phyloP scores from a whole-genome alignment of 2,888 invertebrate genomes.

The Cynaeus angustus region DNA sequence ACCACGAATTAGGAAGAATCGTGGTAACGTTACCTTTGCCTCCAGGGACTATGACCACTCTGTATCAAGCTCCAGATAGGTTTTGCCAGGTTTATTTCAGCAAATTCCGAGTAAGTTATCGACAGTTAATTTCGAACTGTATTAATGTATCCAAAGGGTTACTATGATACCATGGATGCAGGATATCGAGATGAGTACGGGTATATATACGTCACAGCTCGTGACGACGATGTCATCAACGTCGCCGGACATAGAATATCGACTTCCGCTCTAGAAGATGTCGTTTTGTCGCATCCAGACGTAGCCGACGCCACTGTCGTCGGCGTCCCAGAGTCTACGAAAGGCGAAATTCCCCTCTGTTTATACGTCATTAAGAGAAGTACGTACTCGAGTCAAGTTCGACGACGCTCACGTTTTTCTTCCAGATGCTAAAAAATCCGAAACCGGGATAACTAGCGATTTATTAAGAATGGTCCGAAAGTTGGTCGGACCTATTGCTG shows the following conservation, averaged over 20 bases:
- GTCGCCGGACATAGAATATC: constrained; percentile 95
- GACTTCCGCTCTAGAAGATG: constrained; percentile 92
- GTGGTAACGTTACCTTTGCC: constrained; percentile 90
- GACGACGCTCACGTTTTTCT: neutral
- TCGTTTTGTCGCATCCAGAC: constrained; percentile 88
- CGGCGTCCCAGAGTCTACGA: constrained; percentile 91
- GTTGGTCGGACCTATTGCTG: constrained; percentile 90
- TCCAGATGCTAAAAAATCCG: constrained; percentile 71
- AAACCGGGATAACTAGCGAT: constrained; percentile 74
- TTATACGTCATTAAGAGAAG: constrained; percentile 85
- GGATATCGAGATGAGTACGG: constrained; percentile 90
- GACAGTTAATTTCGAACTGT: neutral
- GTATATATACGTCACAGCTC: constrained; percentile 90
- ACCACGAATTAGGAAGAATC: constrained; percentile 87
- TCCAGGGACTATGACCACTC: constrained; percentile 89
- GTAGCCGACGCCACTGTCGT: constrained; percentile 92
- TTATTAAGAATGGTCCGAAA: constrained; percentile 76
- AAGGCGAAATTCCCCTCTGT: constrained; percentile 93
- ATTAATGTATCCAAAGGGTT: constrained; percentile 77
- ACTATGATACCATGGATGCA: constrained; percentile 96
- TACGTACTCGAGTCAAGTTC: constrained; percentile 55
- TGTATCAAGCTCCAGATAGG: constrained; percentile 87
- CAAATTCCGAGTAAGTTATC: constrained; percentile 80
- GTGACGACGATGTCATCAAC: constrained; percentile 96
- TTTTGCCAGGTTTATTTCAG: constrained; percentile 89